A percentile compares a stretch with the other conserved stretches of the same genome.
Evolutionary conservation across 2,797 vertebrate genomes (phyloP).

Genomic region (Limnodromus scolopaceus): DNA sequence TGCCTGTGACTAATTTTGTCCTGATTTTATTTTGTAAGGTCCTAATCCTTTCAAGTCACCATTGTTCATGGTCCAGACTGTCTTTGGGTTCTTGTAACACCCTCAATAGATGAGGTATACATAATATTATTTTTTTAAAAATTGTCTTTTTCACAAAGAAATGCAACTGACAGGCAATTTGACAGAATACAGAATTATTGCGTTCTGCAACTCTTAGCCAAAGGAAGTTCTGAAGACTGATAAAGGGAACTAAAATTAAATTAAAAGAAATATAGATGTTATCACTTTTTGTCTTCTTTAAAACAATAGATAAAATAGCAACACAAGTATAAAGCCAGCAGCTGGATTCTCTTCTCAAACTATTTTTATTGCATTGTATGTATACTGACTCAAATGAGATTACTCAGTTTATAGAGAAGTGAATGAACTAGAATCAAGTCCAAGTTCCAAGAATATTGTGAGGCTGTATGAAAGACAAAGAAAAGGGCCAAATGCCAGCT

Average conservation of each 20-base stretch:
- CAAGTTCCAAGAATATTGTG: not conserved
- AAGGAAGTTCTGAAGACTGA: not conserved
- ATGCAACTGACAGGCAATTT: not conserved
- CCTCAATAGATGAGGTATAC: not conserved
- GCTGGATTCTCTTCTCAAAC: not conserved
- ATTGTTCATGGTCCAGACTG: not conserved
- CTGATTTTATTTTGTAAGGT: not conserved
- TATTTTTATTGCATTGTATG: not conserved
- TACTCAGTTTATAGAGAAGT: not conserved
- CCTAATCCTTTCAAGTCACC: not conserved
- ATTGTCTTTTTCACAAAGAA: not conserved
- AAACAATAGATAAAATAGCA: not conserved
- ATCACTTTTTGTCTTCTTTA: not conserved
- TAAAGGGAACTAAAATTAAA: not conserved
- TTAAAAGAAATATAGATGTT: not conserved
- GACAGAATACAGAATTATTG: not conserved
- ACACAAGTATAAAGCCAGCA: not conserved
- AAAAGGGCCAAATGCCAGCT: not conserved
- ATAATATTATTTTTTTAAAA: not conserved
- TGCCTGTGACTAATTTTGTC: not conserved
- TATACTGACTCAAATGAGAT: not conserved
- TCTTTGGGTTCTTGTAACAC: not conserved
- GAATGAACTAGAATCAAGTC: not conserved
- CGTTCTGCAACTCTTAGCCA: not conserved
- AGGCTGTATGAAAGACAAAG: not conserved